Base-by-base conservation (phyloP, 2,888 invertebrate species). In the Noctua pronuba region DNA sequence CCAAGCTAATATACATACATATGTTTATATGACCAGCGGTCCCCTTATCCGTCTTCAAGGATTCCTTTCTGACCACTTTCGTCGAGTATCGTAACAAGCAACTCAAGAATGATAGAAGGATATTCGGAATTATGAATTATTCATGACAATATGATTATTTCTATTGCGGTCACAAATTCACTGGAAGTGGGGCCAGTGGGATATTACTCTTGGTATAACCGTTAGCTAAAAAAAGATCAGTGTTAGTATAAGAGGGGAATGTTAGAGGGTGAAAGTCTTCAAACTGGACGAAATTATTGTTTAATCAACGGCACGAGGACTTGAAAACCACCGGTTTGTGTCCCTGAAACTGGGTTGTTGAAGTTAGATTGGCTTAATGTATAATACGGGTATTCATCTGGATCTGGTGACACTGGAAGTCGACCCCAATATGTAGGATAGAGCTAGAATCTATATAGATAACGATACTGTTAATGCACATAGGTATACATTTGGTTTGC, bases 71-170 rank as follows among this genome's bases (percentile, higher is more conserved):
- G 81, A 58, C 72, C 77, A 84, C 62, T 77, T 81, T 55, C 41
- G 28, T 60, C 60, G 24, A 83, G 74, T 55, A 58, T 71, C 58
- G 62, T 83, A 83, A 83, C 80, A 80, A 83, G 80, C 73, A 55
- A 73, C 73, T 74, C 44, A 49, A 72, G 60, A 73, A 75, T 73
- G 60, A 71, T 73, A 78, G 70, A 72, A 16, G 62, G 62, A 71
- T 46, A 49, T 58, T 60, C 44, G 11, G 31, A 55, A 68, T 62
- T 46, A 79, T 84, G 84, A 84, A 79, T 84, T 82, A 78, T 84
- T 67, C 79, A 84, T 73, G 66, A 73, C 66, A 79, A 71, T 83
- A 81, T 73, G 70, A 83, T 83, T 80, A 82, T 71, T 64, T 71
- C 70, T 70, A 73, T 64, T 75, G 60, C 77, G 49, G 75, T 66